Evolutionary conservation across 2,113 vertebrate species (phyloP).

Genomic region (Campylorhamphus procurvoides): DNA sequence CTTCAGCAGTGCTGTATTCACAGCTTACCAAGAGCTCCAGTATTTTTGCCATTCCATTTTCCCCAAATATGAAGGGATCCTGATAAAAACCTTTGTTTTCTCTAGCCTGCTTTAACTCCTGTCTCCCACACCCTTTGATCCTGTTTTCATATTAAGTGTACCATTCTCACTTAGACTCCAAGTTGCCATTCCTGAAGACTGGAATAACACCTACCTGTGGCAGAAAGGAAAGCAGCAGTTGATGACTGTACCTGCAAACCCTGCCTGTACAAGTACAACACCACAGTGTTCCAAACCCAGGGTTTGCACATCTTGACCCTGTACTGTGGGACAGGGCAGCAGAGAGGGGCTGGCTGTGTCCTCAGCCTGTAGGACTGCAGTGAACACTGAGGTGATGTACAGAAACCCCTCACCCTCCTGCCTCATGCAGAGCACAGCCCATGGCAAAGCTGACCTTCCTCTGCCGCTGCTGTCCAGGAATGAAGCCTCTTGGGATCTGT

Average conservation of each 20-base stretch:
- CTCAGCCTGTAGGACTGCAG: not conserved
- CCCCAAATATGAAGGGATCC: not conserved
- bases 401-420: not conserved
- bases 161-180: not conserved
- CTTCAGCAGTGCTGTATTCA: not conserved
- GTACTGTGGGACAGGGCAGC: not conserved
- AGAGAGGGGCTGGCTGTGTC: not conserved
- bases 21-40: not conserved
- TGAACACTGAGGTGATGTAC: fast-evolving
- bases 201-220: not conserved
- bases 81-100: not conserved
- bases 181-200: not conserved
- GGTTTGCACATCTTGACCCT: not conserved
- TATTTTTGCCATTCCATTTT: not conserved
- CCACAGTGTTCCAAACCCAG: not conserved
- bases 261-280: not conserved
- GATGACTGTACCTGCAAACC: not conserved
- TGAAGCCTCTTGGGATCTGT: not conserved
- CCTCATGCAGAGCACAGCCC: not conserved
- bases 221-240: not conserved
- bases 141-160: not conserved
- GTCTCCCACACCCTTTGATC: not conserved
- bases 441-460: not conserved
- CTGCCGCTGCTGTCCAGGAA: not conserved
- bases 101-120: not conserved